Evolutionary conservation across 2,113 vertebrate species (phyloP).

Genomic region (Myotis davidii): DNA sequence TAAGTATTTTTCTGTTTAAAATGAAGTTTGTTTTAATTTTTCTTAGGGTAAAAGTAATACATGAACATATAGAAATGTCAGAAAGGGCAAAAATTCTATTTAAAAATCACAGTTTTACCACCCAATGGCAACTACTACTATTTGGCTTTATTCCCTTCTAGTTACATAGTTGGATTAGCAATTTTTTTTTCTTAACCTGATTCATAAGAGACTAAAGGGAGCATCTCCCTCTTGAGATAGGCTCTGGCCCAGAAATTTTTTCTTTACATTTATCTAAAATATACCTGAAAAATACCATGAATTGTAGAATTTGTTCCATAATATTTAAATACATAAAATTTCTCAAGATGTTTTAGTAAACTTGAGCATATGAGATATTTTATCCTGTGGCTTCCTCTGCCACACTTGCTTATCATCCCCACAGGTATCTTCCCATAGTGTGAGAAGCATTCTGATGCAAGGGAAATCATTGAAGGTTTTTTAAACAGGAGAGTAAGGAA

Average conservation of each 20-base stretch:
- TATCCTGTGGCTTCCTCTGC: background rate
- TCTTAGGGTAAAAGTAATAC: background rate
- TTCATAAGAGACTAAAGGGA: background rate
- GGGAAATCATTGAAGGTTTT: background rate
- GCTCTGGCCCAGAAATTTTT: background rate
- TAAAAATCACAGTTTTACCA: background rate
- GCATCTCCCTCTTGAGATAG: background rate
- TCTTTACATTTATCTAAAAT: background rate
- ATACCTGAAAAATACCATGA: background rate
- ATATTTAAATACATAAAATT: background rate
- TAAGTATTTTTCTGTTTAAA: constrained; percentile 21
- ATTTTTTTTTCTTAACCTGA: background rate
- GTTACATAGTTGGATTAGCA: background rate
- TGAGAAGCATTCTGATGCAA: background rate
- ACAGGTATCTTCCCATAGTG: background rate
- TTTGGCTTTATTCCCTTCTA: background rate
- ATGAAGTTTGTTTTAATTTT: background rate
- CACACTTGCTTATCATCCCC: background rate
- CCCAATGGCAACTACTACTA: background rate
- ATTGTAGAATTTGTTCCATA: background rate
- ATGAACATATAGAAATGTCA: background rate
- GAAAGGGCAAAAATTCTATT: constrained; percentile 21
- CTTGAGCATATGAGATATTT: background rate
- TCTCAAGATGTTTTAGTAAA: constrained; percentile 31
- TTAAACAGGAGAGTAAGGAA: background rate